These are phyloP conservation scores for Chymomyza costata DNA, from an alignment of 1,140 invertebrate species.

Conservation along the genomic window DNA sequence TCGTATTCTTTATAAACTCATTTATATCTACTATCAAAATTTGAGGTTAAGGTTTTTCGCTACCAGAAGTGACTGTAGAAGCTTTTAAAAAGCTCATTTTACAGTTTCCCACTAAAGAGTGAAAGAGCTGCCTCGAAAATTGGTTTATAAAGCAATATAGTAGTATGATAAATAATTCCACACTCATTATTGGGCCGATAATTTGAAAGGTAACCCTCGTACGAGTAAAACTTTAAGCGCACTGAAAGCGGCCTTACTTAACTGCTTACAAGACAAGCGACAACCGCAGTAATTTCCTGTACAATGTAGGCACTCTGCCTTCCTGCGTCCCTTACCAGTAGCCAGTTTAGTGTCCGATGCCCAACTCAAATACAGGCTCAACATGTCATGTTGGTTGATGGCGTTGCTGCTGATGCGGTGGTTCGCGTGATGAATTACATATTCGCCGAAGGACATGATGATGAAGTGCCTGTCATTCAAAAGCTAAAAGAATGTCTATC, in stretches of 20 bases:
- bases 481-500: conserved; percentile 69
- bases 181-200: too few relatives aligned
- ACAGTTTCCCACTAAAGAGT: background rate
- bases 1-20: too few relatives aligned
- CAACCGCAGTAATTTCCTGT: conserved; percentile 47
- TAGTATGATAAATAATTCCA: too few relatives aligned
- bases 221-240: conserved; percentile 63
- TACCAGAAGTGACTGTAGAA: too few relatives aligned
- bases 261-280: conserved; percentile 17
- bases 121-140: too few relatives aligned
- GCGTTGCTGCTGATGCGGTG: conserved; percentile 46
- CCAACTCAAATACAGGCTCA: conserved; percentile 57
- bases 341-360: background rate
- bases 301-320: background rate
- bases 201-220: too few relatives aligned
- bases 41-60: too few relatives aligned
- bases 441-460: conserved; percentile 71
- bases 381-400: conserved; percentile 56
- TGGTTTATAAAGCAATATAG: too few relatives aligned
- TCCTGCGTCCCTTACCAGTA: background rate
- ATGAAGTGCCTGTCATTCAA: conserved; percentile 70
- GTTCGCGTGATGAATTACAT: conserved; percentile 72
- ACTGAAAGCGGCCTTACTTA: background rate
- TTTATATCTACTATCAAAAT: too few relatives aligned
- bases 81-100: too few relatives aligned